Evolutionary conservation across 2,888 invertebrate species (phyloP), one percentile per base, ranked within the genome.

Genomic region (Linnaemya tessellans): DNA sequence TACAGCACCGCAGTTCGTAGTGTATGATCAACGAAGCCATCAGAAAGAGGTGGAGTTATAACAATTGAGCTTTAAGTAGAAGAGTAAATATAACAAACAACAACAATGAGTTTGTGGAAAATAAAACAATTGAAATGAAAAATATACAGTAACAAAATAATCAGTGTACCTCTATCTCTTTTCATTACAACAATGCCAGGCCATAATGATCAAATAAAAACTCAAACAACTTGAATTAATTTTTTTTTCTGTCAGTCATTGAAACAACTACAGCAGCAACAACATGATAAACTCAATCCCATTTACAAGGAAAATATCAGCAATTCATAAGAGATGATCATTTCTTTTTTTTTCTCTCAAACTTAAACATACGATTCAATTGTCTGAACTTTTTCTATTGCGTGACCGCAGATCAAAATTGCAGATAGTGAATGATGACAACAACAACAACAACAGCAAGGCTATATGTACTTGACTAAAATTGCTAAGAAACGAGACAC

Each of bases 111-210:
- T 46, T 10, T 64, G 30, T 51, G 41, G 51, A 9, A 60, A 73
- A 62, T 46, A 20, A 74, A 74, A 65, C 64, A 80, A 64, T 79
- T 67, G 70, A 79, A 62, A 7, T 62, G 41, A 78, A 73, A 49
- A 54, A 30, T 41, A 49, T 3, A 58, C 51, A 80, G 51, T 60
- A 68, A 67, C 22, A 22, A 62, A 56, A 62, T 54, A 60, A 35
- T 80, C 70, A 65, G 71, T 71, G 75, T 71, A 67, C 80, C 75
- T 80, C 74, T 84, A 65, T 84, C 75, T 80, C 74, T 84, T 64
- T 80, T 71, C 46, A 62, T 15, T 58, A 15, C 38, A 80, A 58
- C 58, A 73, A 73, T 15, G n/a, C 35, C 1, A 30, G 65, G 7
- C 18, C 56, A 25, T 41, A 79, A 51, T 22, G 43, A 67, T 13